Base-by-base conservation (phyloP, 2,113 vertebrate species). In the Chrysochloris asiatica region DNA sequence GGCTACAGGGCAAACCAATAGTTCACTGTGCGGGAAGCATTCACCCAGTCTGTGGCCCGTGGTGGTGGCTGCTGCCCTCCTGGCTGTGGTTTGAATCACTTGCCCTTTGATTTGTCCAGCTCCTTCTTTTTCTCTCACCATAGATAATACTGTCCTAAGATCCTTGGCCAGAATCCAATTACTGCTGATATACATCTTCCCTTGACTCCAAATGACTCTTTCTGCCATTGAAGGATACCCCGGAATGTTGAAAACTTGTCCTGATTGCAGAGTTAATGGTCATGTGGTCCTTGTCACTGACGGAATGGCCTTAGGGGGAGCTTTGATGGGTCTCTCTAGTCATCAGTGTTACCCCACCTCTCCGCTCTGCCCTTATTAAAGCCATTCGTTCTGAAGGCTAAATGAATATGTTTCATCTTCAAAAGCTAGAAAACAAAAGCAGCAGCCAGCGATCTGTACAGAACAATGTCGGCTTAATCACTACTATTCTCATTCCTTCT, bases 371-470 rank as follows among this genome's bases (percentile, higher is more conserved):
- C 98, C 98, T 99, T 99, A 99, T 99, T 99, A 99, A 98, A 99
- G 97, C 98, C 98, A 98, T 98, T 98, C 98, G 98, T 98, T 98
- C 98, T 98, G 98, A 97, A 98, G 97, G 97, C 98, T 98, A 98
- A 98, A 98, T 97, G 98, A 98, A 97, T 98, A 97, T 98, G 98
- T 98, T 98, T 98, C 97, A 98, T 98, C 97, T 97, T 96, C 98
- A 97, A 96, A 96, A 93, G 96, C 97, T 93, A 83, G 93, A 96
- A 97, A 96, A 97, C 96, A 97, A 97, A 85, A 94, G 95, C 96
- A 97, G 97, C 96, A 96, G 97, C 92, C 92, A 47, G 95, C 80
- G 95, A 96, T 95, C 92, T 92, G 93, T 24, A 95, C 72, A 95
- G 94, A 97, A 97, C 97, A 96, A 97, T 95, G 92, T 96, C 73